Conservation (phyloP, 2,888 invertebrate species). For the Rhagophthalmus giganteus region DNA sequence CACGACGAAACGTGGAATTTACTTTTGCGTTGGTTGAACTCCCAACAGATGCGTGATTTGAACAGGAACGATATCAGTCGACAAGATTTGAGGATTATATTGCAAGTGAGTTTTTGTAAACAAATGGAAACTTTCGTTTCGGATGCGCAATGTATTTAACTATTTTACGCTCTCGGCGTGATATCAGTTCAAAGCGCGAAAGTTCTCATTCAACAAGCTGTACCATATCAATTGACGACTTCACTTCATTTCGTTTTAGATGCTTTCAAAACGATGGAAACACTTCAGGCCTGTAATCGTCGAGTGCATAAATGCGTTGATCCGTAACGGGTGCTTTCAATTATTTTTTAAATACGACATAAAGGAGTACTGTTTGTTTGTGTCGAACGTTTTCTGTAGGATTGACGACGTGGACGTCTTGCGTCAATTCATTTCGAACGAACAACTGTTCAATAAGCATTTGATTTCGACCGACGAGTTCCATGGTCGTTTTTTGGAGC, state of each 20-base stretch:
- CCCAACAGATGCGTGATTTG: slow-evolving; percentile 40
- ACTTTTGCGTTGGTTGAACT: slow-evolving; percentile 40
- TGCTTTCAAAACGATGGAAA: background rate
- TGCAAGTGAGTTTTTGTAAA: slow-evolving; percentile 25
- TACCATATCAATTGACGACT: too few relatives aligned
- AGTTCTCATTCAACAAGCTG: too few relatives aligned
- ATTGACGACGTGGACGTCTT: slow-evolving; percentile 24
- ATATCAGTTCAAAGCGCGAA: too few relatives aligned
- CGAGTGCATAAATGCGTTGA: slow-evolving; percentile 13
- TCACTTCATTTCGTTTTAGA: too few relatives aligned
- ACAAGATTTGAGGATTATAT: slow-evolving; percentile 37
- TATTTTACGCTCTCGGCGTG: too few relatives aligned
- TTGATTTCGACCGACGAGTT: slow-evolving; percentile 33
- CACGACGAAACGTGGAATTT: slow-evolving; percentile 36
- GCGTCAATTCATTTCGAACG: slow-evolving; percentile 32
- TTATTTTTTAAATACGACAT: slow-evolving; percentile 43
- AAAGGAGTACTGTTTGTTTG: slow-evolving; percentile 39
- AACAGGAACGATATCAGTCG: slow-evolving; percentile 40
- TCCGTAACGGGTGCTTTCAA: slow-evolving; percentile 40
- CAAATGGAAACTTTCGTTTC: too few relatives aligned
- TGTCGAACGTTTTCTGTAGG: slow-evolving; percentile 34
- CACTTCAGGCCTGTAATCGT: background rate
- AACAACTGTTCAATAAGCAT: slow-evolving; percentile 35
- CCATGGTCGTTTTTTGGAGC: slow-evolving; percentile 34
- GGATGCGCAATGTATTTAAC: too few relatives aligned